Percentiles rank a stretch among this genome's conserved stretches.
phyloP scores from a whole-genome alignment of 2,113 vertebrate species.

The Malurus cyaneus region DNA sequence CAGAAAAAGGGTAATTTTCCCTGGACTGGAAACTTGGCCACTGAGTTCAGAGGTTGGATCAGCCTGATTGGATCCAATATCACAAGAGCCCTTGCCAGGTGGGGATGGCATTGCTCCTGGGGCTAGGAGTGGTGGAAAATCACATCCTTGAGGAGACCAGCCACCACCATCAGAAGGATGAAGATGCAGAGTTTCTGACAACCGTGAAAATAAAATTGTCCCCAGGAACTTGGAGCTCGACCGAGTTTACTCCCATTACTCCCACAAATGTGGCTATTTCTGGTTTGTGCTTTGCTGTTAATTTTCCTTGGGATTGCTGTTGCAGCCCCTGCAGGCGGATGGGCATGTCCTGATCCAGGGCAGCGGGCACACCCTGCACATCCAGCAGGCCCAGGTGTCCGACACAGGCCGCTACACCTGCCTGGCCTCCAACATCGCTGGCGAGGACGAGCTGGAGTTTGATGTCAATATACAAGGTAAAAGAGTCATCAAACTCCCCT shows the following conservation, averaged over 20 bases:
- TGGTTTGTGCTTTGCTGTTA: not conserved
- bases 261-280: not conserved
- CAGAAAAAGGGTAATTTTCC: not conserved
- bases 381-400: constrained; percentile 86
- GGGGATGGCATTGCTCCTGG: not conserved
- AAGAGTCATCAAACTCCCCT: not conserved
- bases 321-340: constrained; percentile 81
- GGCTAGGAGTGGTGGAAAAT: not conserved
- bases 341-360: constrained; percentile 79
- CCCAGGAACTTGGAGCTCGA: not conserved
- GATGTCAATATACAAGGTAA: constrained; percentile 99
- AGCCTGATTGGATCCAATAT: not conserved
- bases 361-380: constrained; percentile 83
- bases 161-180: not conserved
- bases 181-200: not conserved
- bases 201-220: not conserved
- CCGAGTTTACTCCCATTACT: not conserved
- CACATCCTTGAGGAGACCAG: not conserved
- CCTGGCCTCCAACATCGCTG: constrained; percentile 90
- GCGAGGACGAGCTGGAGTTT: constrained; percentile 97
- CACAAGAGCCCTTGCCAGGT: not conserved
- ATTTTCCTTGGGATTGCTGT: constrained; percentile 5
- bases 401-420: constrained; percentile 95
- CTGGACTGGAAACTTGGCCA: not conserved
- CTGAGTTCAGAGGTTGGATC: not conserved